Percentiles rank a stretch among this genome's conserved stretches.
These are phyloP conservation scores for Fratercula arctica DNA, from an alignment of 2,797 vertebrate species.

Conservation along the genomic window DNA sequence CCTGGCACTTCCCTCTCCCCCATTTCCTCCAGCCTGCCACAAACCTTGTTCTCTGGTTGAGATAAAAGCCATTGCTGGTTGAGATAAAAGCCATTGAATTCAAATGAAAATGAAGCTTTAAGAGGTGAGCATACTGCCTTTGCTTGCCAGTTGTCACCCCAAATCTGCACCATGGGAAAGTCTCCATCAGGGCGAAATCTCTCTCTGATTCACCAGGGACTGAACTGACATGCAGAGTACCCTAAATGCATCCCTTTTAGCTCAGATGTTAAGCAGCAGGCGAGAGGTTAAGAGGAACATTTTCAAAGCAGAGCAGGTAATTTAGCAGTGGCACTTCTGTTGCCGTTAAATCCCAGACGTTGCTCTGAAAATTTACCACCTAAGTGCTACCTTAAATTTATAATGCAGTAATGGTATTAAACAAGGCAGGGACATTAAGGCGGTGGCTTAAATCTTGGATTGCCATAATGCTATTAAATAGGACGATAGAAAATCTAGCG, in stretches of 20 bases:
- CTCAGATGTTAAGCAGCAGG: background rate
- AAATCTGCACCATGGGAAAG: background rate
- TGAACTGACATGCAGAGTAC: fast-evolving
- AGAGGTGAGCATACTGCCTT: fast-evolving
- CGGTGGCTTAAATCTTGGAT: slow-evolving; percentile 26
- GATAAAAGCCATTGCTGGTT: background rate
- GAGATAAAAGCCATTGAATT: background rate
- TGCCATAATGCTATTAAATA: slow-evolving; percentile 37
- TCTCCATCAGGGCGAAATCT: background rate
- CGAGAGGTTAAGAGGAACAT: background rate
- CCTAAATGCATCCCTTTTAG: background rate
- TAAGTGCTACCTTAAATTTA: slow-evolving; percentile 29
- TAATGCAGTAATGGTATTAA: slow-evolving; percentile 20
- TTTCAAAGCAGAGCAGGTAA: background rate
- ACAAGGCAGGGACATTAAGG: background rate
- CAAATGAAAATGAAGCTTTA: background rate
- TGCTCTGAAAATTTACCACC: slow-evolving; percentile 23
- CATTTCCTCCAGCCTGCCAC: background rate
- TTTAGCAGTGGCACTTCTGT: background rate
- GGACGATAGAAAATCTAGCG: background rate
- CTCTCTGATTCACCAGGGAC: background rate
- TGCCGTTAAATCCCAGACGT: background rate
- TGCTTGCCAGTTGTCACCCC: background rate
- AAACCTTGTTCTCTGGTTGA: background rate
- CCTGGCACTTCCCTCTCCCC: background rate